Base-by-base conservation (phyloP, 2,888 invertebrate species). In the Hesperia comma region DNA sequence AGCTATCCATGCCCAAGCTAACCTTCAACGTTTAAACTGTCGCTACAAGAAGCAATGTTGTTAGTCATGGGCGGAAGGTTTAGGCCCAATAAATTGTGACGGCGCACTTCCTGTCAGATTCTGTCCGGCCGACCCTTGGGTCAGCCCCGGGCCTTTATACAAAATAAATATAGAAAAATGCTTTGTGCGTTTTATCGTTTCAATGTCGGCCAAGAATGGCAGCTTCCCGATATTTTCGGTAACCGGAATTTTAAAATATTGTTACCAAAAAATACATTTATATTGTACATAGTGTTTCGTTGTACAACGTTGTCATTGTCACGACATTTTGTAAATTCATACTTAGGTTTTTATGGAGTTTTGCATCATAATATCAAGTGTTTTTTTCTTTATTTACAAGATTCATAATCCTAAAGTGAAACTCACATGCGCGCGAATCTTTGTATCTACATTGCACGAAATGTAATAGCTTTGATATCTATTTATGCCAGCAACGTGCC, bases 11-110 rank as follows among this genome's bases (percentile, higher is more conserved):
- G 15, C 15, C 6, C 7, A 46, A 46, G 7, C 17, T 15, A 8
- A 46, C 43, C 43, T 43, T 41, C 54, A 26, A 15, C 17, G 15
- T 53, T n/a, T 41, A 41, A 62, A 62, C 26, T 26, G 54, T 54
- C 32, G 53, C 54, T 62, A 54, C 15, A 43, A 43, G 54, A 43
- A 43, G 54, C 17, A 62, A 62, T 41, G 54, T 54, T 41, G 54
- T 53, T 19, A 15, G 53, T 17, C 8, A 15, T 10, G 14, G 2
- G 32, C 53, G 37, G 41, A 63, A 21, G 55, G 55, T 63, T 37
- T 55, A 63, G 63, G 0, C 37, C 46, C 63, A 43, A 56, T 63
- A 63, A 46, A 63, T 63, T 56, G n/a, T 46, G 63, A 46, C 56
- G 7, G 37, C 33, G 33, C 37, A n/a, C 63, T 46, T 63, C 63